phyloP scores from a whole-genome alignment of 2,113 vertebrate species.

The Cyprinodon brontotheroides region DNA sequence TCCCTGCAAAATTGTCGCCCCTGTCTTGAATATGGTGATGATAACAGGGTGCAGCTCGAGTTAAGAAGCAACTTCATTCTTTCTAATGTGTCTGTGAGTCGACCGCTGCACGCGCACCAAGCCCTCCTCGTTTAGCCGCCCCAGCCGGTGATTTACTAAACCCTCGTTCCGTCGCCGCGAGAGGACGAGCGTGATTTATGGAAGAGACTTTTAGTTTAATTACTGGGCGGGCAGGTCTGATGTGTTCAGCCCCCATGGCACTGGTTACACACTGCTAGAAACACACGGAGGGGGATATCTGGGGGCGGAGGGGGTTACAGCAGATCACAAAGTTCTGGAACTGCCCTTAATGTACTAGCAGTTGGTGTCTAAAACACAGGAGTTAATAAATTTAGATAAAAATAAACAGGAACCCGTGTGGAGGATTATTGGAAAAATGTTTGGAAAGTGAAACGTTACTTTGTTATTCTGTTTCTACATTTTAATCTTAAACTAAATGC shows the following conservation, averaged over 20 bases:
- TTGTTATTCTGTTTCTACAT: no score
- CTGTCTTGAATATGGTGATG: constrained; percentile 33
- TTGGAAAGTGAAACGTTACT: no score
- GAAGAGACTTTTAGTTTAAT: constrained; percentile 82
- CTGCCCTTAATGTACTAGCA: constrained; percentile 21
- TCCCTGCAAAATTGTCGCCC: constrained; percentile 41
- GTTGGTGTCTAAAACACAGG: constrained; percentile 22
- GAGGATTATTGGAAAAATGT: no score
- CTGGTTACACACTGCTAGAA: constrained; percentile 45
- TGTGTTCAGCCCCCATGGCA: constrained; percentile 59
- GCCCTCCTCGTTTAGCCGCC: constrained; percentile 39
- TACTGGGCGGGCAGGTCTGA: constrained; percentile 70
- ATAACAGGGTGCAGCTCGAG: constrained; percentile 21
- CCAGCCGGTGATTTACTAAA: constrained; percentile 69
- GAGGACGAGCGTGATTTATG: constrained; percentile 76
- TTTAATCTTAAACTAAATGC: no score
- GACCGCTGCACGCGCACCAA: constrained; percentile 12
- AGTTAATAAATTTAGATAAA: constrained; percentile 16
- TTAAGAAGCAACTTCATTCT: constrained; percentile 60
- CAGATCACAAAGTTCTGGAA: constrained; percentile 24
- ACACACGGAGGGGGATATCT: constrained; percentile 31
- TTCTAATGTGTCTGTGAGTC: constrained; percentile 54
- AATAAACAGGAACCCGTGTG: constrained; percentile 7
- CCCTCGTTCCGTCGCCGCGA: constrained; percentile 50
- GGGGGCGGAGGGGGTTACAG: constrained; percentile 23